Conservation (phyloP, 2,113 vertebrate genomes). For the Hydrolagus affinis region DNA sequence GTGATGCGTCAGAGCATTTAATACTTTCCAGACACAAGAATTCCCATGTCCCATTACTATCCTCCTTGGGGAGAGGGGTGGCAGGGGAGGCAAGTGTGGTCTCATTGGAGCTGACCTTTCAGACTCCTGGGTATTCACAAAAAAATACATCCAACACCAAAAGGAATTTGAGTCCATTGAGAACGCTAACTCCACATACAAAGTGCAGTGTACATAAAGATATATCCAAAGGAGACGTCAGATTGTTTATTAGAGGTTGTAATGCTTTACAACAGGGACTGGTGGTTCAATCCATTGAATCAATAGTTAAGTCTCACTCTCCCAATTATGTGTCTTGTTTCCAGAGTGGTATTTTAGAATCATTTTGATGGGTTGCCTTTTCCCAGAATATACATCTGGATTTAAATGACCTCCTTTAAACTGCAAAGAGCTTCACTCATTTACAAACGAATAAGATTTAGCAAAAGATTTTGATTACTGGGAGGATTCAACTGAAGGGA, state of each 20-base stretch:
- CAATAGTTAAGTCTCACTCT: background rate
- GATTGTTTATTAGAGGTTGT: background rate
- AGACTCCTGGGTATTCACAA: no score
- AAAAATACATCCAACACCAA: no score
- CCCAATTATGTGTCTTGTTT: background rate
- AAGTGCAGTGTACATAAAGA: no score
- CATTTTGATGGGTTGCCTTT: background rate
- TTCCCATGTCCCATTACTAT: no score
- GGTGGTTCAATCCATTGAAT: background rate
- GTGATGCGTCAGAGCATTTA: no score
- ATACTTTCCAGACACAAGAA: no score
- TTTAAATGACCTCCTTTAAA: background rate
- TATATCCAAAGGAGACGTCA: no score
- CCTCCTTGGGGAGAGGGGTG: no score
- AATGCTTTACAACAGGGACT: background rate
- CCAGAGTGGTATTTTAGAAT: background rate
- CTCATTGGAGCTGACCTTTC: no score
- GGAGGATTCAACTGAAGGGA: background rate
- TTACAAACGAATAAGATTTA: background rate
- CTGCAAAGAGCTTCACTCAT: background rate
- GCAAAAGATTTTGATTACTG: background rate
- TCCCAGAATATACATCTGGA: background rate
- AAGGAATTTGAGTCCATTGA: no score
- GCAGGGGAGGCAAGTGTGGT: no score
- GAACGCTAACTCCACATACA: no score